Evolutionary conservation across 2,797 vertebrate genomes (phyloP), one percentile per base, ranked within the genome.

Genomic region (Oreonectes daqikongensis): DNA sequence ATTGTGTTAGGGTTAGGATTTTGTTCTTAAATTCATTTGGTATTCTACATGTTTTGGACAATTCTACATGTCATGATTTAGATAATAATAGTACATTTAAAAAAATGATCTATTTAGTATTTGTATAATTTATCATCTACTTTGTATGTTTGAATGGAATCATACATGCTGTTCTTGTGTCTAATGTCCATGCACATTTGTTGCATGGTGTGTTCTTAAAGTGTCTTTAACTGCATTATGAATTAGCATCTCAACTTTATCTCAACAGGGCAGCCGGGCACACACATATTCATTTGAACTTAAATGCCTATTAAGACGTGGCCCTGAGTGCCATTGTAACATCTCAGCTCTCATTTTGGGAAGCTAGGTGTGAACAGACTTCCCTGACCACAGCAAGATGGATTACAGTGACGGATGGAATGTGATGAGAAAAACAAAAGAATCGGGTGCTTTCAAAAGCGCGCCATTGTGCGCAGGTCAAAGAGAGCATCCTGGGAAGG

Each of bases 401-500:
- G 82, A 86, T 80, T 83, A 61, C 35, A 64, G 55, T 92, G 90
- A 90, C 86, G 77, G 85, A 90, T 91, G 87, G 86, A 83, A 81
- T 73, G 64, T 38, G 59, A 88, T 85, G 82, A 85, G 90, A 86
- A 81, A 86, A 82, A 85, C 87, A 77, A 87, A 89, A 84, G 79
- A 40, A 44, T 55, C 75, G 53, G 14, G 75, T 69, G 86, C 86
- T 74, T 87, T 85, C 80, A 78, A 87, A 88, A 84, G 89, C 86
- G 81, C 3, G 24, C 80, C 82, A 90, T 90, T 92, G 89, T 92
- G 89, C 84, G 50, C 9, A 82, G 91, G 90, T 92, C 87, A 77
- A 75, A 85, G 46, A 83, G 89, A 88, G 87, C 89, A 83, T 82
- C 87, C 85, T 84, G 86, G 44, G 83, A 83, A 91, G 86, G 87